phyloP scores from a whole-genome alignment of 2,888 invertebrate genomes.

The Nomada lathburiana region DNA sequence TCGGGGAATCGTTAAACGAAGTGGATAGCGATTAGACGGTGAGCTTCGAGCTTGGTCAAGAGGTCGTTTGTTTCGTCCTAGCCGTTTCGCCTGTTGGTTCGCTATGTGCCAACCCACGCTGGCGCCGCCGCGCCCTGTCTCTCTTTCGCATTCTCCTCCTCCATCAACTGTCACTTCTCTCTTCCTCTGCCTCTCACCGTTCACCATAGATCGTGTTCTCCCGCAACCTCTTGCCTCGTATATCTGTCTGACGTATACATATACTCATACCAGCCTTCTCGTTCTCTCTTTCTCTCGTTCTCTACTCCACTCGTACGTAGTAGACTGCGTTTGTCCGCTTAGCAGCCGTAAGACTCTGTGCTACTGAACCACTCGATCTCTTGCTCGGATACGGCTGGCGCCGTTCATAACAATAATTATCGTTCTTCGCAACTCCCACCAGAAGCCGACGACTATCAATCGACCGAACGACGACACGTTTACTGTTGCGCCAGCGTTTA shows the following conservation, averaged over 20 bases:
- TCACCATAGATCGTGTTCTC: slow-evolving; percentile 31
- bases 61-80: slow-evolving; percentile 74
- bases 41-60: slow-evolving; percentile 74
- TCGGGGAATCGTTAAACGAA: slow-evolving; percentile 34
- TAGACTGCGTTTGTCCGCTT: slow-evolving; percentile 18
- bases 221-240: slow-evolving; percentile 27
- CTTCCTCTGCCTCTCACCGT: slow-evolving; percentile 15
- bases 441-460: slow-evolving; percentile 50
- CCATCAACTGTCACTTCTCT: slow-evolving; percentile 44
- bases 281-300: slow-evolving; percentile 14
- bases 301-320: slow-evolving; percentile 2
- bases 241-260: slow-evolving; percentile 6
- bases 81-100: slow-evolving; percentile 54
- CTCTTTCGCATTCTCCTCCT: slow-evolving; percentile 60
- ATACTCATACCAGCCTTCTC: neutral
- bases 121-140: slow-evolving; percentile 80
- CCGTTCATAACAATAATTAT: slow-evolving; percentile 80
- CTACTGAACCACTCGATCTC: slow-evolving; percentile 61
- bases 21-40: slow-evolving; percentile 50
- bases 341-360: slow-evolving; percentile 34
- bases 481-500: slow-evolving; percentile 41
- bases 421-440: slow-evolving; percentile 68
- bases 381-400: slow-evolving; percentile 74
- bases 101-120: slow-evolving; percentile 81
- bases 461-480: slow-evolving; percentile 33